These are phyloP conservation scores for Cottoperca gobio DNA, from an alignment of 2,797 vertebrate species.

Conservation along the genomic window DNA sequence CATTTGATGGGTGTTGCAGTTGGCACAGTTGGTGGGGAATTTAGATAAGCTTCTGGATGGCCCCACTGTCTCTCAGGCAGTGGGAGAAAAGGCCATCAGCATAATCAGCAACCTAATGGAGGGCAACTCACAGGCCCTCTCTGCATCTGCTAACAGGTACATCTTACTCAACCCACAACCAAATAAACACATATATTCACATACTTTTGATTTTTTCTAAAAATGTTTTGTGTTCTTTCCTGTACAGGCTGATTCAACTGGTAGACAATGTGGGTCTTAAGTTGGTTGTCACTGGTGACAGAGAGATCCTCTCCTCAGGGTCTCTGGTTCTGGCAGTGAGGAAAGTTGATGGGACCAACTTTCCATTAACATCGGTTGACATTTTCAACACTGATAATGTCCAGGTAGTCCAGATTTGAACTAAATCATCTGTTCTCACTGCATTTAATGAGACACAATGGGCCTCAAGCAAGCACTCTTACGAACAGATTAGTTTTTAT, in stretches of 20 bases:
- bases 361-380: constrained; percentile 82
- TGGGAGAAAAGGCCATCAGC: constrained; percentile 78
- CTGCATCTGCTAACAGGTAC: constrained; percentile 88
- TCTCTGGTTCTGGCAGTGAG: constrained; percentile 89
- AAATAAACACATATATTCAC: background rate
- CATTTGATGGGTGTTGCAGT: constrained; percentile 47
- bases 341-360: constrained; percentile 83
- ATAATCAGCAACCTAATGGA: constrained; percentile 87
- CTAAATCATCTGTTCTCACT: background rate
- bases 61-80: constrained; percentile 60
- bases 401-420: constrained; percentile 80
- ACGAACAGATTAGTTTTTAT: background rate
- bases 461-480: background rate
- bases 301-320: constrained; percentile 76
- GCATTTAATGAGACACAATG: background rate
- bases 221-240: background rate
- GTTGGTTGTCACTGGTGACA: constrained; percentile 80
- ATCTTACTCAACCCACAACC: background rate
- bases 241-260: constrained; percentile 87
- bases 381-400: constrained; percentile 83
- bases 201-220: background rate
- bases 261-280: constrained; percentile 90
- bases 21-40: constrained; percentile 58
- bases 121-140: constrained; percentile 70
- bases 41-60: constrained; percentile 71